These are phyloP conservation scores for Pelmatolapia mariae DNA, from an alignment of 2,113 vertebrate genomes.

Conservation along the genomic window DNA sequence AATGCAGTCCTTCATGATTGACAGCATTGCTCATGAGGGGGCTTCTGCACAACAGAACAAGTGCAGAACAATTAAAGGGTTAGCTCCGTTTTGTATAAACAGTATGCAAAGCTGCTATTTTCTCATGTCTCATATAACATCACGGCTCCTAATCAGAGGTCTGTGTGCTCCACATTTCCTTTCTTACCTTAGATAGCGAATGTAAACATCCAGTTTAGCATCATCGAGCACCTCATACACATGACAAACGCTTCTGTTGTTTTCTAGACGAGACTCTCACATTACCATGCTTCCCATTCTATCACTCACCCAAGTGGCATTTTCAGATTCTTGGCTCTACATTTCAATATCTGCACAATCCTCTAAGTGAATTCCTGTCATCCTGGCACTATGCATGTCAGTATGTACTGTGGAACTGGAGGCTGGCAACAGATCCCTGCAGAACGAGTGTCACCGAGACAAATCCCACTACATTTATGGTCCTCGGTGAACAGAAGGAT, in stretches of 20 bases:
- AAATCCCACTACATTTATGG: slow-evolving; percentile 23
- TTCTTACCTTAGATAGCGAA: not conserved
- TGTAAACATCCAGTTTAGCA: not conserved
- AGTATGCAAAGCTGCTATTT: not conserved
- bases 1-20: not conserved
- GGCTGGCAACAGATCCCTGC: slow-evolving; percentile 18
- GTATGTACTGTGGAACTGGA: slow-evolving; percentile 5
- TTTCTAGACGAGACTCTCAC: not conserved
- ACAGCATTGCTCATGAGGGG: not conserved
- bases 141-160: not conserved
- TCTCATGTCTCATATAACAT: not conserved
- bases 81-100: not conserved
- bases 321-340: slow-evolving; percentile 3
- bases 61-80: not conserved
- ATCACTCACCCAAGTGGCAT: slow-evolving; percentile 1
- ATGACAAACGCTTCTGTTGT: not conserved
- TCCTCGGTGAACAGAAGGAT: slow-evolving; percentile 14
- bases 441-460: slow-evolving; percentile 11
- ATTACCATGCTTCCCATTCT: not conserved
- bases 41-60: not conserved
- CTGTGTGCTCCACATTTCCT: not conserved
- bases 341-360: slow-evolving; percentile 6
- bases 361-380: slow-evolving; percentile 24
- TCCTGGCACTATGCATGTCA: not conserved
- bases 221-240: not conserved